These are phyloP conservation scores for Drosophila sulfurigaster DNA, from an alignment of 1,140 invertebrate genomes.

Conservation along the genomic window DNA sequence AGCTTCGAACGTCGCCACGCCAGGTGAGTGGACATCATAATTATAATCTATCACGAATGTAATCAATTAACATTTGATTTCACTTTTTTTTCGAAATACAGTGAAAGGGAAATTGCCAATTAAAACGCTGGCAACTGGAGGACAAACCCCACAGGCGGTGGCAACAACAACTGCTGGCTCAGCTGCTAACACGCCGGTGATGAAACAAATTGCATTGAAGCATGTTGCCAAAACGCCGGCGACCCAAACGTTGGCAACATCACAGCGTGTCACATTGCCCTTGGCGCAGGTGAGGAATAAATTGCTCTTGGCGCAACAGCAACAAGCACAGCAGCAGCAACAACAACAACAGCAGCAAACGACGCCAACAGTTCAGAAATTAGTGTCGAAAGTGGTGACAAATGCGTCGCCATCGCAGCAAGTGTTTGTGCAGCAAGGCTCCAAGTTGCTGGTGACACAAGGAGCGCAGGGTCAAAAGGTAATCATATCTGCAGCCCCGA, in stretches of 20 bases:
- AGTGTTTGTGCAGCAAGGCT: slow-evolving; percentile 75
- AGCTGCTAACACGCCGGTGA: slow-evolving; percentile 43
- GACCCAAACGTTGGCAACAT: slow-evolving; percentile 43
- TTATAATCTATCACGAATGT: neutral
- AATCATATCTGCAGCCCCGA: slow-evolving; percentile 67
- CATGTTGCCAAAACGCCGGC: slow-evolving; percentile 69
- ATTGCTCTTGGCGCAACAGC: slow-evolving; percentile 59
- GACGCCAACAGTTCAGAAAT: slow-evolving; percentile 59
- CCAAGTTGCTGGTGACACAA: slow-evolving; percentile 76
- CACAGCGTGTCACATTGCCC: slow-evolving; percentile 71
- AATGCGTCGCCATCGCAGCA: slow-evolving; percentile 63
- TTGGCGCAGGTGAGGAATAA: slow-evolving; percentile 72
- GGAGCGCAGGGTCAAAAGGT: slow-evolving; percentile 82
- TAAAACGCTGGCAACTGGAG: slow-evolving; percentile 56
- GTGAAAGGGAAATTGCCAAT: slow-evolving; percentile 69
- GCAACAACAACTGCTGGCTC: slow-evolving; percentile 25
- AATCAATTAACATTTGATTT: slow-evolving; percentile 6
- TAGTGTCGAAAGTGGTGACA: slow-evolving; percentile 56
- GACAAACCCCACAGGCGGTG: slow-evolving; percentile 24
- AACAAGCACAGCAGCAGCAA: slow-evolving; percentile 47
- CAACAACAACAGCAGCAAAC: slow-evolving; percentile 45
- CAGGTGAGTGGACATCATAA: slow-evolving; percentile 39
- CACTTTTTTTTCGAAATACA: neutral
- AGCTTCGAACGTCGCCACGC: slow-evolving; percentile 70
- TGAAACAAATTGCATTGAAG: slow-evolving; percentile 77